Evolutionary conservation across 1,140 invertebrate genomes (phyloP).

Genomic region (Lepidurus packardi): DNA sequence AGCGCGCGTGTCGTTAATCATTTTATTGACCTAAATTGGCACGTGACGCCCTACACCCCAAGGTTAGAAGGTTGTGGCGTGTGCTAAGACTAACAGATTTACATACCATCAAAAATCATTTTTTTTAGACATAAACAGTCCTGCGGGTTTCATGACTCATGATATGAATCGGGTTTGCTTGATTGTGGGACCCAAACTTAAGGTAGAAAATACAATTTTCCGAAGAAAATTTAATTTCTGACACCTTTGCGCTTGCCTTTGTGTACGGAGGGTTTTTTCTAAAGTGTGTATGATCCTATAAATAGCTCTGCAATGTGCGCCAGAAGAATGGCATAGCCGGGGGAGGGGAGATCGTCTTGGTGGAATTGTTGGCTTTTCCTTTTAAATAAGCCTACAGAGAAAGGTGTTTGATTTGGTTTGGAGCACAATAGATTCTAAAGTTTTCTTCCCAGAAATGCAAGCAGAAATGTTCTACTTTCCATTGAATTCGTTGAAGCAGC

Average conservation of each 20-base stretch:
- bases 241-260: neutral
- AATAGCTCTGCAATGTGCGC: neutral
- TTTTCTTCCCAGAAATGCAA: neutral
- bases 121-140: neutral
- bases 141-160: neutral
- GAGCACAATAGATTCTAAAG: neutral
- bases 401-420: neutral
- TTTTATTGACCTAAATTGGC: slow-evolving; percentile 6
- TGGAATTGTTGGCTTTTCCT: slow-evolving; percentile 17
- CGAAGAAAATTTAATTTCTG: neutral
- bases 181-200: no score
- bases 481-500: slow-evolving; percentile 4
- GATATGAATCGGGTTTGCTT: neutral
- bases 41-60: neutral
- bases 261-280: neutral
- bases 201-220: no score
- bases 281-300: neutral
- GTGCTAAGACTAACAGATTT: neutral
- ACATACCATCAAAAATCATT: neutral
- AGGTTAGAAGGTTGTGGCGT: neutral
- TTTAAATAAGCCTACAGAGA: neutral
- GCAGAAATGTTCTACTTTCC: neutral
- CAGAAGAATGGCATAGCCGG: neutral
- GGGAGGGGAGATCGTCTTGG: neutral
- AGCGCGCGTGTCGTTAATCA: slow-evolving; percentile 13